Conservation (phyloP, 2,888 invertebrate genomes). For the Eupithecia centaureata region DNA sequence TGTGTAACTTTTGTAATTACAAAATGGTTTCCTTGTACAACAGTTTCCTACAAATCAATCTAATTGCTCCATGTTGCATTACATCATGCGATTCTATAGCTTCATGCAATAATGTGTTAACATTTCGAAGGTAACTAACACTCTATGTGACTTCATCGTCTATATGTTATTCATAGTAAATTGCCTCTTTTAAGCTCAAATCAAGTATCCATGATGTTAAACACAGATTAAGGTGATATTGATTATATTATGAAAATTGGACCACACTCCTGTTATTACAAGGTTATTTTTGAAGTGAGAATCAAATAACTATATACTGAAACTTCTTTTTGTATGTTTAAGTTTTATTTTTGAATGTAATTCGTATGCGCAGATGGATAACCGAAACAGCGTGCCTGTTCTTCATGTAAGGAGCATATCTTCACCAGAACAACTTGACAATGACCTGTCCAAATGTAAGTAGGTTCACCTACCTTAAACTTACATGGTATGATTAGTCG, state of each 20-base stretch:
- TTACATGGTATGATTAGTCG: too few species aligned
- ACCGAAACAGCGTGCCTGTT: slow-evolving; percentile 66
- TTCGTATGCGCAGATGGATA: slow-evolving; percentile 63
- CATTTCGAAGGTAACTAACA: slow-evolving; percentile 38
- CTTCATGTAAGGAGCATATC: slow-evolving; percentile 76
- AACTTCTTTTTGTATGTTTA: not conserved
- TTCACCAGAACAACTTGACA: slow-evolving; percentile 77
- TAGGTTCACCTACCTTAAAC: not conserved
- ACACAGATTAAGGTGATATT: not conserved
- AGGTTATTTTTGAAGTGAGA: not conserved
- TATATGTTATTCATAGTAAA: not conserved
- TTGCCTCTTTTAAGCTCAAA: not conserved
- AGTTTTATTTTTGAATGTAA: not conserved
- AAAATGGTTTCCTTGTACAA: not conserved
- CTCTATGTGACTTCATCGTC: slow-evolving; percentile 2
- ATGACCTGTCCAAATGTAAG: slow-evolving; percentile 68
- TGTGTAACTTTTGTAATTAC: not conserved
- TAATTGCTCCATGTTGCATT: slow-evolving; percentile 29
- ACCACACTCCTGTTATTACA: not conserved
- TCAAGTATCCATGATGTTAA: not conserved
- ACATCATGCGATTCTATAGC: slow-evolving; percentile 17
- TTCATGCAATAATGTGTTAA: slow-evolving; percentile 29
- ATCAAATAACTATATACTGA: too few species aligned
- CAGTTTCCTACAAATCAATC: not conserved
- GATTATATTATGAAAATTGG: not conserved